phyloP scores from a whole-genome alignment of 2,888 invertebrate genomes.

The Clusia tigrina region DNA sequence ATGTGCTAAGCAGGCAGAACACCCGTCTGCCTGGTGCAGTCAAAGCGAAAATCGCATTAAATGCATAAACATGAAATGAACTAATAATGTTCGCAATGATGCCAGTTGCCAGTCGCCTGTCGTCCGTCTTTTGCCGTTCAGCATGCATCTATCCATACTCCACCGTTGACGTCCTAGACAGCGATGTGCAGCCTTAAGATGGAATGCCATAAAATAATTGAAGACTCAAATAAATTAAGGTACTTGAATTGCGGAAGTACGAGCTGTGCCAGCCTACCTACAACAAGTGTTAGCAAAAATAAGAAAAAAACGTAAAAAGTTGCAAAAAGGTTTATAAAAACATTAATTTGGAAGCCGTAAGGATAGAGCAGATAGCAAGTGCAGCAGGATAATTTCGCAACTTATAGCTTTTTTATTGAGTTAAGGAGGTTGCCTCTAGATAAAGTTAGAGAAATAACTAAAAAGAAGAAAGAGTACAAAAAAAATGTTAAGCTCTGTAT shows the following conservation, averaged over 20 bases:
- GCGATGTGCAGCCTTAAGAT: background rate
- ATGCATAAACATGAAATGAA: constrained; percentile 40
- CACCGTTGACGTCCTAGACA: background rate
- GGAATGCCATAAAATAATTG: constrained; percentile 16
- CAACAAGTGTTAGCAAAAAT: background rate
- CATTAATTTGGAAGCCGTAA: background rate
- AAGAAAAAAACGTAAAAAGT: too few species aligned
- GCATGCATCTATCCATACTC: background rate
- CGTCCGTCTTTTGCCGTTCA: background rate
- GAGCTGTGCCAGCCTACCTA: constrained; percentile 13
- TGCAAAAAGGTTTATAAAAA: background rate
- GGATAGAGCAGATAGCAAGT: background rate
- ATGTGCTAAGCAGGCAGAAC: background rate
- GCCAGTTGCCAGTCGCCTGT: background rate
- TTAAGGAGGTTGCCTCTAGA: background rate
- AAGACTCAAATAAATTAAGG: constrained; percentile 26
- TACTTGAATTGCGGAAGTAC: constrained; percentile 26
- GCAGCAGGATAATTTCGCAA: background rate
- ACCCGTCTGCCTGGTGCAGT: too few species aligned
- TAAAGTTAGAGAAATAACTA: too few species aligned
- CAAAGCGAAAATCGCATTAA: constrained; percentile 27
- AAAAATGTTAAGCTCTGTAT: too few species aligned
- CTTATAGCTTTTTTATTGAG: background rate
- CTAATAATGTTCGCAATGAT: constrained; percentile 34
- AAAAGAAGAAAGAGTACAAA: too few species aligned